These are phyloP conservation scores for Drosophila ambigua DNA, from an alignment of 1,140 invertebrate genomes.

Conservation along the genomic window DNA sequence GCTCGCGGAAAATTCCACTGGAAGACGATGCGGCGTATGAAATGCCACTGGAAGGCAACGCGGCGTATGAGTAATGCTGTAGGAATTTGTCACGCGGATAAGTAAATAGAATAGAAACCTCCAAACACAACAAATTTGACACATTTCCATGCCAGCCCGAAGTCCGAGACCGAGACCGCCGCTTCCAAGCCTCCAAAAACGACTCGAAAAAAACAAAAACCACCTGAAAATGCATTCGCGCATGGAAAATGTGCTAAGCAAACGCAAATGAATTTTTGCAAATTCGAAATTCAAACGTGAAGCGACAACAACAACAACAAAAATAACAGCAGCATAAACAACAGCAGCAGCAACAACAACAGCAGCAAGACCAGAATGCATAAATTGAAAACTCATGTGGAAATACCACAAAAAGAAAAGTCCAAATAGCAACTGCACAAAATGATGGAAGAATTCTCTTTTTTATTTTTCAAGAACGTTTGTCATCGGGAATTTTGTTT, in stretches of 20 bases:
- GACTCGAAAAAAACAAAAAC: slow-evolving; percentile 25
- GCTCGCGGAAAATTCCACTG: slow-evolving; percentile 42
- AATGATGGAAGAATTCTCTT: slow-evolving; percentile 46
- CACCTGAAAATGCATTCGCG: slow-evolving; percentile 57
- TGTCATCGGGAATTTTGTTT: slow-evolving; percentile 44
- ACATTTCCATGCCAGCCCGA: slow-evolving; percentile 42
- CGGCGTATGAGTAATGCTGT: slow-evolving; percentile 63
- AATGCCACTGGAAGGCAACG: slow-evolving; percentile 30
- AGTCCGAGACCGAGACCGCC: too few species aligned
- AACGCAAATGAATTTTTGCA: slow-evolving; percentile 74
- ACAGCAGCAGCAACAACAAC: slow-evolving; percentile 55
- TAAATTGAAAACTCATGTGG: slow-evolving; percentile 50
- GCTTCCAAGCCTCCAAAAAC: slow-evolving; percentile 27
- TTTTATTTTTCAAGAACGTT: slow-evolving; percentile 22
- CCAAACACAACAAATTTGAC: slow-evolving; percentile 47
- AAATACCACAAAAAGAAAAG: slow-evolving; percentile 36
- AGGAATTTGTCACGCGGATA: slow-evolving; percentile 50
- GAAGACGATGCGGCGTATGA: neutral
- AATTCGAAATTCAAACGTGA: slow-evolving; percentile 70
- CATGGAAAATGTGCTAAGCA: slow-evolving; percentile 74
- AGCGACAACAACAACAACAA: slow-evolving; percentile 48
- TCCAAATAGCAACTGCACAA: slow-evolving; percentile 5
- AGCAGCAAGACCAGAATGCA: slow-evolving; percentile 25
- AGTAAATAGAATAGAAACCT: slow-evolving; percentile 48
- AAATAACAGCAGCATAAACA: too few species aligned